Percentiles rank a stretch among this genome's conserved stretches.
These are phyloP conservation scores for Adrianichthys oophorus DNA, from an alignment of 2,797 vertebrate species.

Conservation along the genomic window DNA sequence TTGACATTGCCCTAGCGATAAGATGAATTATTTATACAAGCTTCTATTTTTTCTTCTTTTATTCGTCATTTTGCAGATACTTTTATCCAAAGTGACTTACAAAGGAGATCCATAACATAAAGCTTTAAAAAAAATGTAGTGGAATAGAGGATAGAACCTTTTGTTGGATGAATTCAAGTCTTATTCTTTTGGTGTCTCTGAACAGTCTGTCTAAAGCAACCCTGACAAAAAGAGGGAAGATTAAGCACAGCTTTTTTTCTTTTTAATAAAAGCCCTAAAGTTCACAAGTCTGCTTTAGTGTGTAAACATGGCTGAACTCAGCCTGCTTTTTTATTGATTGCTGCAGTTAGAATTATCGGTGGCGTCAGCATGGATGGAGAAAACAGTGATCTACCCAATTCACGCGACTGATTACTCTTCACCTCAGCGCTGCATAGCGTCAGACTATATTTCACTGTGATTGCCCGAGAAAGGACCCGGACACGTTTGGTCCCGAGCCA, in stretches of 20 bases:
- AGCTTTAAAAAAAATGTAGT: background rate
- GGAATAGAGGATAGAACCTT: background rate
- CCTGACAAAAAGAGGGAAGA: background rate
- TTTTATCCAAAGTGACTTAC: no score
- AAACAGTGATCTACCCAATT: constrained; percentile 27
- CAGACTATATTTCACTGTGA: constrained; percentile 33
- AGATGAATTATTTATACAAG: no score
- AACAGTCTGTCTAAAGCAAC: no score
- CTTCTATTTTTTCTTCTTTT: no score
- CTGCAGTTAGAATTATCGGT: constrained; percentile 21
- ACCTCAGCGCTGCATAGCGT: constrained; percentile 15
- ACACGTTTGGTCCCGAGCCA: constrained; percentile 45
- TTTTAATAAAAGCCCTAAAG: constrained; percentile 3
- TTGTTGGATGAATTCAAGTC: background rate
- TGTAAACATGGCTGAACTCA: constrained; percentile 16
- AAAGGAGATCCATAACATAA: no score
- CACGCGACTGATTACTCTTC: constrained; percentile 23
- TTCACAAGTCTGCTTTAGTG: constrained; percentile 5
- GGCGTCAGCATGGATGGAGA: constrained; percentile 32
- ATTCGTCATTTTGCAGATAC: no score
- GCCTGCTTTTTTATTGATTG: constrained; percentile 18
- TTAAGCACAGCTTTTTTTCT: constrained; percentile 4
- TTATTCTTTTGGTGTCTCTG: background rate
- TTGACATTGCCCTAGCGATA: no score
- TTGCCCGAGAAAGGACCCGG: constrained; percentile 37